These are phyloP conservation scores for Sardinella longiceps DNA, from an alignment of 2,797 vertebrate species.

Conservation along the genomic window DNA sequence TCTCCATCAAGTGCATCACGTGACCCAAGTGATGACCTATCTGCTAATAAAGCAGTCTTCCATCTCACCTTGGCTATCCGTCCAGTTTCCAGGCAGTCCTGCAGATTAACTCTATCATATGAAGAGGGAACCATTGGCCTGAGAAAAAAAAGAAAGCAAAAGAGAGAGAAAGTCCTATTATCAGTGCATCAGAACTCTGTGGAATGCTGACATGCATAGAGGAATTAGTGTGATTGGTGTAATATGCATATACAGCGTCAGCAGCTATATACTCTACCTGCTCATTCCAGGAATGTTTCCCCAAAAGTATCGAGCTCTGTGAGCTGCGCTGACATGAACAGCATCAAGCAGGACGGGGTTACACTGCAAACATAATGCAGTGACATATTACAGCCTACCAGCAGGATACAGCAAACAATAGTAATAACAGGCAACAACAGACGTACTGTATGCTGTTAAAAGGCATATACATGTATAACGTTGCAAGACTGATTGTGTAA, in stretches of 20 bases:
- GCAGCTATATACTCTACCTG: constrained; percentile 83
- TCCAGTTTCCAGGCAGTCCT: constrained; percentile 86
- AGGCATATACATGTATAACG: too few species aligned
- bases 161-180: not conserved
- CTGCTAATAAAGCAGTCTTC: not conserved
- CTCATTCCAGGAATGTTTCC: constrained; percentile 96
- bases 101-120: constrained; percentile 79
- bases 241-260: not conserved
- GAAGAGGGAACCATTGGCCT: constrained; percentile 79
- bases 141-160: too few species aligned
- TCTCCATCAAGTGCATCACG: too few species aligned
- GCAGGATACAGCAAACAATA: not conserved
- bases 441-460: too few species aligned
- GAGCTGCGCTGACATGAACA: constrained; percentile 89
- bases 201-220: not conserved
- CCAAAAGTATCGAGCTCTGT: constrained; percentile 94
- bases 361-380: constrained; percentile 76
- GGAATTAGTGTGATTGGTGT: not conserved
- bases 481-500: too few species aligned
- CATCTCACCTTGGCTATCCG: constrained; percentile 81
- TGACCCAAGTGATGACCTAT: too few species aligned
- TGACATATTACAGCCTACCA: not conserved
- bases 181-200: not conserved
- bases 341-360: constrained; percentile 92
- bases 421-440: too few species aligned